Evolutionary conservation across 2,113 vertebrate genomes (phyloP), one percentile per base, ranked within the genome.

Genomic region (Pterocles gutturalis): DNA sequence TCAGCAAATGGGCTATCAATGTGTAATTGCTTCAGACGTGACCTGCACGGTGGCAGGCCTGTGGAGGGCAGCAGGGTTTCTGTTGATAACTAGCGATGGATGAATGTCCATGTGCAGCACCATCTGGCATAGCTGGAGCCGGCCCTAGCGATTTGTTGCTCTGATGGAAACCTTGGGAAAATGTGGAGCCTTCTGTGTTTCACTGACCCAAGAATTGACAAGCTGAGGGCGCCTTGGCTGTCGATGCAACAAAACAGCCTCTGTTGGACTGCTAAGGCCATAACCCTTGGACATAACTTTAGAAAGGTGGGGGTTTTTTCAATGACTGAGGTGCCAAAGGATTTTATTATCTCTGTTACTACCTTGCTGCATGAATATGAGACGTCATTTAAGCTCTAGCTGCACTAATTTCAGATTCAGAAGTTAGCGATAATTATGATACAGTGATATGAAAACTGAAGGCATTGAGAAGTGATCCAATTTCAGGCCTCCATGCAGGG

Each of bases 91-190:
- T 55, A 53, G 55, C 1, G 0, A 67, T 34, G 62, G 33, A 83
- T 65, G 33, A 46, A 58, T 75, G 34, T 20, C 48, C 2, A 0
- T 5, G 14, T 48, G 38, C 53, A 76, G 33, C 55, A 78, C 89
- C 87, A 93, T 76, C 89, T 93, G 91, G 69, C 81, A 53, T 7
- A 64, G 48, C 61, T 87, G 84, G 53, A 95, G 72, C 34, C 91
- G 72, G 24, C 57, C 58, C 16, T 43, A 48, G 33, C 46, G 38
- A 45, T 95, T 95, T 90, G 54, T 65, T 62, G 54, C 8, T 33
- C 60, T n/a, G 18, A 87, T 76, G 53, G 33, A 91, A 79, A 91
- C 33, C 20, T 31, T 43, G 36, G 65, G 60, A 80, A 90, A 83
- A 73, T 10, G 13, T 26, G 36, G 31, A 83, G 38, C 20, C 31